These are phyloP conservation scores for Rhabdornis inornatus DNA, from an alignment of 2,113 vertebrate genomes.

Conservation along the genomic window DNA sequence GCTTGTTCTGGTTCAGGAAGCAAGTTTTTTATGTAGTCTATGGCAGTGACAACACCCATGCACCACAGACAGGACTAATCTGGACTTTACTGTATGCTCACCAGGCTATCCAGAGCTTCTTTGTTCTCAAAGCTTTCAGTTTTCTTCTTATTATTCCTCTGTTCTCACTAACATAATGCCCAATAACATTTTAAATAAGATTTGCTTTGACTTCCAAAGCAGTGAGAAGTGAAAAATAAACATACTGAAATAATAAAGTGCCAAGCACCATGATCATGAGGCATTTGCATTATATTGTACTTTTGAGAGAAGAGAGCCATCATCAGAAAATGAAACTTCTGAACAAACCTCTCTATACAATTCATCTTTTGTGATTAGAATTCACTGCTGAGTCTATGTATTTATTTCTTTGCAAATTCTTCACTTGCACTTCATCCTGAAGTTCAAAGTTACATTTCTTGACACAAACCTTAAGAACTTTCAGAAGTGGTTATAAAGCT, in stretches of 20 bases:
- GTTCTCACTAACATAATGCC: neutral
- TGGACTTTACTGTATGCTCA: neutral
- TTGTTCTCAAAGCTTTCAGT: neutral
- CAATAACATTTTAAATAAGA: conserved; percentile 30
- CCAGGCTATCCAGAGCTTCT: neutral
- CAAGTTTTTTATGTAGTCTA: neutral
- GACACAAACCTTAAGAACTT: neutral
- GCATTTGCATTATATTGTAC: neutral
- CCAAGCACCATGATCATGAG: neutral
- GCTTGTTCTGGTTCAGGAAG: neutral
- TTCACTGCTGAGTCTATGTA: neutral
- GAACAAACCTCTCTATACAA: neutral
- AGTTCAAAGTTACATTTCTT: neutral
- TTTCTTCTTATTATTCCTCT: neutral
- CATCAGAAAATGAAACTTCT: neutral
- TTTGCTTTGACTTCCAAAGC: conserved; percentile 39
- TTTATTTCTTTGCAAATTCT: neutral
- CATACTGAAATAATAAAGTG: neutral
- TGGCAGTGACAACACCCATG: neutral
- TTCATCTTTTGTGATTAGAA: neutral
- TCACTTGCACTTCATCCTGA: neutral
- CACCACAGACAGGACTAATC: neutral
- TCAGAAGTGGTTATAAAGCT: neutral
- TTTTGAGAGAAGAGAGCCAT: neutral
- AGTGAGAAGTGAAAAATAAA: neutral